Evolutionary conservation across 1,140 invertebrate genomes (phyloP).

Genomic region (Polyergus mexicanus): DNA sequence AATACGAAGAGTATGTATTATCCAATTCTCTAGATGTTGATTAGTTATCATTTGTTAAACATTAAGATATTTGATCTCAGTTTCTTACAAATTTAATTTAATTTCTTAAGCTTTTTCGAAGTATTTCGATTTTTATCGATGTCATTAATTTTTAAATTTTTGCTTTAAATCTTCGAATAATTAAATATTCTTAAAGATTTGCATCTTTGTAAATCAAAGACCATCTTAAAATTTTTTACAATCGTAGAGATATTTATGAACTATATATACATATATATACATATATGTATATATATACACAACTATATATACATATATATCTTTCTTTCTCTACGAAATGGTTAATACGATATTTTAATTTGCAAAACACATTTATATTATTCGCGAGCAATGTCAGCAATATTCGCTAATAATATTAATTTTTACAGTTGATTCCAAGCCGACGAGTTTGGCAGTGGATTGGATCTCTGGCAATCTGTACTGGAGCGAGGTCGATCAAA

Average conservation of each 20-base stretch:
- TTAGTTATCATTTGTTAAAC: background rate
- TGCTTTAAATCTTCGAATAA: background rate
- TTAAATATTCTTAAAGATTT: no score
- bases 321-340: background rate
- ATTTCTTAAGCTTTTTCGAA: background rate
- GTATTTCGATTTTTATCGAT: background rate
- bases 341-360: background rate
- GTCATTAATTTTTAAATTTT: background rate
- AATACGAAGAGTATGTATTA: constrained; percentile 89
- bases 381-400: background rate
- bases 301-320: no score
- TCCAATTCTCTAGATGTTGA: background rate
- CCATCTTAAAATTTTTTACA: background rate
- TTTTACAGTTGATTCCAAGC: constrained; percentile 90
- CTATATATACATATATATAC: no score
- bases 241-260: background rate
- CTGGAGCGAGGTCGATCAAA: constrained; percentile 95
- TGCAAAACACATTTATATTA: background rate
- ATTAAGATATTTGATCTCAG: background rate
- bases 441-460: constrained; percentile 95
- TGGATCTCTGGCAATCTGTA: constrained; percentile 97
- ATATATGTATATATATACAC: no score
- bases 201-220: no score
- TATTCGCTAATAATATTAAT: background rate
- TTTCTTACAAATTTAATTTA: background rate